Base-by-base conservation (phyloP, 2,113 vertebrate genomes). In the Pluvianellus socialis region DNA sequence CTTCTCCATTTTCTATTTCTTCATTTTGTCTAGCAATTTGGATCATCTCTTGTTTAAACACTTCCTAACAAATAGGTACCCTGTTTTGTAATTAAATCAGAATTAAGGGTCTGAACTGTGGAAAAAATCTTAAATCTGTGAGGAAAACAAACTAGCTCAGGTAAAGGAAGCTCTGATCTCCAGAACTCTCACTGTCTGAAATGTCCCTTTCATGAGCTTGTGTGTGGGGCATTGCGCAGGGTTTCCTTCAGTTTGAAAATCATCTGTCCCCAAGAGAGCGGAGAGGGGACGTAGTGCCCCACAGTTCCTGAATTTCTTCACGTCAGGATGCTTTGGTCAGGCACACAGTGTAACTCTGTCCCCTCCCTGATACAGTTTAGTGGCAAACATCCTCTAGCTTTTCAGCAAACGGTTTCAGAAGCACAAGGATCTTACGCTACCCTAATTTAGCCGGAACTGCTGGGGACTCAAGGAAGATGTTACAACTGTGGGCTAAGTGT, bases 101-200 rank as follows among this genome's bases (percentile, higher is more conserved):
- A 40, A 21, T 61, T 40, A 40, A 76, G 24, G 20, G 42, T 18
- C 13, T 21, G 28, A 40, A 47, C 24, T 62, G 33, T 3, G 2
- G 2, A 42, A 28, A 47, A 23, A 21, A 27, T 33, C 24, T 87
- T 22, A 62, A 22, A 45, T 52, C 38, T 15, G 3, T 11, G 28
- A 71, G 44, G 44, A 42, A 62, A 55, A 62, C 1, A 11, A 49
- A 55, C 32, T 79, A 33, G 27, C 13, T 61, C 27, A 59, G 44
- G 7, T 79, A 8, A 58, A 40, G 32, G 27, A 70, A 63, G 12
- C 26, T 10, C 3, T 19, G 16, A 27, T 71, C 23, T 58, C 14
- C 16, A 49, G 35, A 59, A 27, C 45, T 50, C 4, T 1, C 6
- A 1, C 30, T 35, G 67, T 30, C 21, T 1, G 1, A 28, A 12